Evolutionary conservation across 2,888 invertebrate species (phyloP).

Genomic region (Xestia c-nigrum): DNA sequence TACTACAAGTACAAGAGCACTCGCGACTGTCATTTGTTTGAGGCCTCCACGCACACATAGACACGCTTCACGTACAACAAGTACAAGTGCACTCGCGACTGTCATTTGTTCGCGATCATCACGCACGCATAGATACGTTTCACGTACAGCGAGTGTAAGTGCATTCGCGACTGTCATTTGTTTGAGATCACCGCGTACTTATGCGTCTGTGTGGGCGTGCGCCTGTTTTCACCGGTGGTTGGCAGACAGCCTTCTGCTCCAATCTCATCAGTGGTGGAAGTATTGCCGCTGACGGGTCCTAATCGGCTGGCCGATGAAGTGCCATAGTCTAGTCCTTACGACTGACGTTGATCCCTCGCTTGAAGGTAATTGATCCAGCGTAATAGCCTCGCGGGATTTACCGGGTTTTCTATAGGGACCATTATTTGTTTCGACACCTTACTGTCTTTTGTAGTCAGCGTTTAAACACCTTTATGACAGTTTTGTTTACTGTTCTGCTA

Average conservation of each 20-base stretch:
- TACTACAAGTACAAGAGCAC: no score
- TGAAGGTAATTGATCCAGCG: constrained; percentile 49
- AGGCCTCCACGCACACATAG: no score
- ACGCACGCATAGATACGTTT: no score
- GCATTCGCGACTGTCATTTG: no score
- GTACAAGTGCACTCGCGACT: not conserved
- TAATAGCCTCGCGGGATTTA: constrained; percentile 17
- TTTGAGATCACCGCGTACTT: not conserved
- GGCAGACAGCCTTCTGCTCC: constrained; percentile 5
- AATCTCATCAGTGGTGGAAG: not conserved
- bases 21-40: not conserved
- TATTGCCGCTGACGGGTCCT: constrained; percentile 50
- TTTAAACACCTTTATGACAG: not conserved
- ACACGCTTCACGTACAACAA: not conserved
- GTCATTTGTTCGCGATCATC: not conserved
- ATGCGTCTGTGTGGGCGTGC: not conserved
- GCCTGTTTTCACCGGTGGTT: not conserved
- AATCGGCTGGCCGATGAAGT: constrained; percentile 41
- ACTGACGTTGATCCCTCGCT: constrained; percentile 46
- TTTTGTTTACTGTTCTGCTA: not conserved
- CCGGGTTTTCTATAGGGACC: not conserved
- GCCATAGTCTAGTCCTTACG: constrained; percentile 36
- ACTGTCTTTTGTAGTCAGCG: constrained; percentile 18
- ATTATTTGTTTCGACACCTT: constrained; percentile 27
- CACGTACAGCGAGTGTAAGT: no score